Evolutionary conservation across 2,113 vertebrate species (phyloP).

Genomic region (Melanerpes formicivorus): DNA sequence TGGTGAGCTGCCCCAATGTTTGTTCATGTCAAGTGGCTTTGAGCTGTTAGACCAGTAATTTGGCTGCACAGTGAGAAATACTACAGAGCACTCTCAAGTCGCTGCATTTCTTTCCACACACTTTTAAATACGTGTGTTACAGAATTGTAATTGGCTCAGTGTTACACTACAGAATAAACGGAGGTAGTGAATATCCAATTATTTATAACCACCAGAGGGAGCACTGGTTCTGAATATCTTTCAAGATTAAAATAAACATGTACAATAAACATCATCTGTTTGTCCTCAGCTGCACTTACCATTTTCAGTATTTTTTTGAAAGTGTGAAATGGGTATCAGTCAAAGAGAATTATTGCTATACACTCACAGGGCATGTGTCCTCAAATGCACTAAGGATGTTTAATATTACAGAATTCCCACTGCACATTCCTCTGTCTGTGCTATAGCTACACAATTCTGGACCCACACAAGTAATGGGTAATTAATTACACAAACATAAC

Average conservation of each 20-base stretch:
- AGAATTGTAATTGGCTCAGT: background rate
- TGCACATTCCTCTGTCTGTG: background rate
- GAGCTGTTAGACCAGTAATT: background rate
- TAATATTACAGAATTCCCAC: conserved; percentile 38
- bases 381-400: conserved; percentile 34
- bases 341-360: conserved; percentile 46
- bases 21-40: background rate
- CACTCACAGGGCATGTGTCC: conserved; percentile 9
- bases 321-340: conserved; percentile 55
- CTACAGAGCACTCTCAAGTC: background rate
- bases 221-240: background rate
- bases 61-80: background rate
- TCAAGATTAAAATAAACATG: conserved; percentile 22
- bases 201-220: conserved; percentile 57
- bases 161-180: background rate
- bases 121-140: background rate
- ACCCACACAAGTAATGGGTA: conserved; percentile 1
- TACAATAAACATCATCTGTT: conserved; percentile 32
- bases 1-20: too few relatives aligned
- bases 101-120: background rate
- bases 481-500: conserved; percentile 45
- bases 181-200: background rate
- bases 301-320: conserved; percentile 49
- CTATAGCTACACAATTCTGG: background rate
- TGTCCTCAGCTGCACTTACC: conserved; percentile 62